These are phyloP conservation scores for Motacilla alba DNA, from an alignment of 2,113 vertebrate genomes.

Conservation along the genomic window DNA sequence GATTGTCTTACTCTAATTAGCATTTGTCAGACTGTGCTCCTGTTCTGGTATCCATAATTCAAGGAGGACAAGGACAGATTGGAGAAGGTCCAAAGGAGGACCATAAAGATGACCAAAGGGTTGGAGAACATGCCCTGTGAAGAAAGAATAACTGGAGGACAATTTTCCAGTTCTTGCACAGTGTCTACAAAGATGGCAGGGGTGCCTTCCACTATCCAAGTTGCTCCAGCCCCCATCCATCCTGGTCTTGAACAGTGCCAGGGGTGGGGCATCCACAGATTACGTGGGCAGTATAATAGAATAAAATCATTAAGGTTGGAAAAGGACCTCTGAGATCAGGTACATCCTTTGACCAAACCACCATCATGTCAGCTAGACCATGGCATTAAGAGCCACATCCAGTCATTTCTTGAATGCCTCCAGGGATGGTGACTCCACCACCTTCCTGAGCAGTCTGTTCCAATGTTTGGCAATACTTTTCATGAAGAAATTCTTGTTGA, in stretches of 20 bases:
- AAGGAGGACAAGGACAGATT: background rate
- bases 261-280: background rate
- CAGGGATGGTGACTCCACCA: background rate
- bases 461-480: background rate
- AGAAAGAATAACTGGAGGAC: background rate
- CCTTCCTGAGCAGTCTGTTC: background rate
- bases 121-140: background rate
- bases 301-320: background rate
- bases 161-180: background rate
- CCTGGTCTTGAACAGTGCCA: background rate
- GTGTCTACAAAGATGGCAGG: background rate
- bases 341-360: background rate
- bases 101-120: background rate
- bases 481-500: background rate
- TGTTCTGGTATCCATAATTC: background rate
- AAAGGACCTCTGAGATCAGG: background rate
- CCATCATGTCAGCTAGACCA: background rate
- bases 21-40: background rate
- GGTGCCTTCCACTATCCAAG: background rate
- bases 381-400: accelerated
- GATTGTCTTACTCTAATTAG: background rate
- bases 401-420: background rate
- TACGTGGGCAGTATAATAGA: background rate
- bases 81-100: background rate
- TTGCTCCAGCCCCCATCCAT: background rate